A percentile compares a stretch with the other conserved stretches of the same genome.
Evolutionary conservation across 1,140 invertebrate species (phyloP).

Genomic region (Euschistus heros): DNA sequence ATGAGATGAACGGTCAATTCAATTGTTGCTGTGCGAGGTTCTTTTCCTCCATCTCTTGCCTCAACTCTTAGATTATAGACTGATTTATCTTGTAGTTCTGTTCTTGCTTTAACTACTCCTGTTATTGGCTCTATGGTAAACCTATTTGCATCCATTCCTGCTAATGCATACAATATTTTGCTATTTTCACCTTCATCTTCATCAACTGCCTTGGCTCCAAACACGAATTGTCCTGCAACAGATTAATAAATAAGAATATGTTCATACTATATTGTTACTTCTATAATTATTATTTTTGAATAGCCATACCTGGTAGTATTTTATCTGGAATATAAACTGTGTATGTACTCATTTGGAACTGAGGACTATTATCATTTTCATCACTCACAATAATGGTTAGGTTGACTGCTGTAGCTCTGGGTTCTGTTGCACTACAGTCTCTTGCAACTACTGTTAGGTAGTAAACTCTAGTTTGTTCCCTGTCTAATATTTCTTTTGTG

Average conservation of each 20-base stretch:
- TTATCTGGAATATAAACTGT: slow-evolving; percentile 68
- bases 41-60: slow-evolving; percentile 55
- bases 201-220: slow-evolving; percentile 73
- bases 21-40: slow-evolving; percentile 49
- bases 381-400: slow-evolving; percentile 68
- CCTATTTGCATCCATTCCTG: slow-evolving; percentile 60
- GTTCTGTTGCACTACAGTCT: slow-evolving; percentile 74
- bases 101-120: slow-evolving; percentile 67
- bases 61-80: slow-evolving; percentile 62
- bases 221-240: slow-evolving; percentile 60
- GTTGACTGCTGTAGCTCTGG: slow-evolving; percentile 63
- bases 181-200: slow-evolving; percentile 69
- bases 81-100: slow-evolving; percentile 40
- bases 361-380: slow-evolving; percentile 79
- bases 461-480: slow-evolving; percentile 65
- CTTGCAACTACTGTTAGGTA: slow-evolving; percentile 72
- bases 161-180: slow-evolving; percentile 62
- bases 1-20: slow-evolving; percentile 59
- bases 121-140: slow-evolving; percentile 67
- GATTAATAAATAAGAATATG: not conserved
- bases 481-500: slow-evolving; percentile 59
- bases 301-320: slow-evolving; percentile 47
- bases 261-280: too few species aligned
- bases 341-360: slow-evolving; percentile 58
- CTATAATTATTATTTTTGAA: too few species aligned